These are phyloP conservation scores for Hylia prasina DNA, from an alignment of 2,113 vertebrate genomes.

Conservation along the genomic window DNA sequence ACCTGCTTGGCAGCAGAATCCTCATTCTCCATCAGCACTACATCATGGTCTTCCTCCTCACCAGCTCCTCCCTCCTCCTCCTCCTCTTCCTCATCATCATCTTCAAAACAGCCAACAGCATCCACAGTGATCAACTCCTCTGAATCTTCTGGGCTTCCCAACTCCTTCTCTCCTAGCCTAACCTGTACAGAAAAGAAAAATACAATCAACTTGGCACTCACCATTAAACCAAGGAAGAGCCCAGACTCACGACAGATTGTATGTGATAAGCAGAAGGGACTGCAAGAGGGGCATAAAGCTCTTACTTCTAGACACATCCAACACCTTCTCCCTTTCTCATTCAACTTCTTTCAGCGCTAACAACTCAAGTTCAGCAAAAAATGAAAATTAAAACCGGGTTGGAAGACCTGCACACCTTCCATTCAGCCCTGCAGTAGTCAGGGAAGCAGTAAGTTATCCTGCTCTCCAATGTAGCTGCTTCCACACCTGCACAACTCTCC, in stretches of 20 bases:
- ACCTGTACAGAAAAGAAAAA: constrained; percentile 40
- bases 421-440: background rate
- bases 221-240: background rate
- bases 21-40: constrained; percentile 26
- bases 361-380: background rate
- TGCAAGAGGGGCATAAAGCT: background rate
- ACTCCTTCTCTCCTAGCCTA: constrained; percentile 73
- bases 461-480: background rate
- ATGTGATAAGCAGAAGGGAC: background rate
- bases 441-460: background rate
- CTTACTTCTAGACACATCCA: background rate
- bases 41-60: constrained; percentile 56
- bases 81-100: constrained; percentile 78
- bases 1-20: constrained; percentile 55
- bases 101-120: constrained; percentile 84
- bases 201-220: background rate
- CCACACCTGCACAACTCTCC: background rate
- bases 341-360: background rate
- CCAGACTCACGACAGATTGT: background rate
- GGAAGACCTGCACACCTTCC: background rate
- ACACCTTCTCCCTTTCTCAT: background rate
- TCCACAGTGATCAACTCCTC: constrained; percentile 88
- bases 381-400: background rate
- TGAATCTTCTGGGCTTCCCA: constrained; percentile 75
- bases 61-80: constrained; percentile 73